Conservation (phyloP, 2,797 vertebrate species). For the Amazona finschi region DNA sequence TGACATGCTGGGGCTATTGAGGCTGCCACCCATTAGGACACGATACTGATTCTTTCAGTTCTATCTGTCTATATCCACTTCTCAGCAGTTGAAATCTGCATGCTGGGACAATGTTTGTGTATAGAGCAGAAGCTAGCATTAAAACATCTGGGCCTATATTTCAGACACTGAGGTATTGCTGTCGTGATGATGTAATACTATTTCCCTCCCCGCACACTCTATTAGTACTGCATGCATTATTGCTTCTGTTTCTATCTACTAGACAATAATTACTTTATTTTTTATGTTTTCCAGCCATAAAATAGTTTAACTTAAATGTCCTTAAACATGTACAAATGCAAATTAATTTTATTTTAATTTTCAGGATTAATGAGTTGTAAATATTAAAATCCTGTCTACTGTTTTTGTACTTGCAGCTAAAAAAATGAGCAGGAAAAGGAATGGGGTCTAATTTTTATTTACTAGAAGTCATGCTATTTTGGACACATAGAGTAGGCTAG, state of each 20-base stretch:
- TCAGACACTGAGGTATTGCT: neutral
- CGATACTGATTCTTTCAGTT: neutral
- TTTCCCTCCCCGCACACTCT: accelerated
- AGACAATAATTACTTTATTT: neutral
- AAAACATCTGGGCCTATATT: neutral
- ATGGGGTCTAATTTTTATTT: neutral
- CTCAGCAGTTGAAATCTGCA: neutral
- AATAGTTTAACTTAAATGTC: neutral
- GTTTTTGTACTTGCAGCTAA: neutral
- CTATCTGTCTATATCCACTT: neutral
- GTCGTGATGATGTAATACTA: neutral
- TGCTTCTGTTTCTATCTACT: neutral
- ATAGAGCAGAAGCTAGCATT: neutral
- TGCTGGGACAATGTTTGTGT: neutral
- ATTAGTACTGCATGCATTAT: neutral
- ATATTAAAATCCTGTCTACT: neutral
- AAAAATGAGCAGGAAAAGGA: neutral
- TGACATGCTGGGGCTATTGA: accelerated
- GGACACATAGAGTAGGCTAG: neutral
- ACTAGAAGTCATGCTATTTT: neutral
- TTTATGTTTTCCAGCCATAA: neutral
- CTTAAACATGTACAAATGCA: neutral
- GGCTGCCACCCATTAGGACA: neutral
- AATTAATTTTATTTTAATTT: neutral
- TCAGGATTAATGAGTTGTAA: neutral